A percentile compares a stretch with the other conserved stretches of the same genome.
phyloP scores from a whole-genome alignment of 2,113 vertebrate species.

The Xiphophorus hellerii region DNA sequence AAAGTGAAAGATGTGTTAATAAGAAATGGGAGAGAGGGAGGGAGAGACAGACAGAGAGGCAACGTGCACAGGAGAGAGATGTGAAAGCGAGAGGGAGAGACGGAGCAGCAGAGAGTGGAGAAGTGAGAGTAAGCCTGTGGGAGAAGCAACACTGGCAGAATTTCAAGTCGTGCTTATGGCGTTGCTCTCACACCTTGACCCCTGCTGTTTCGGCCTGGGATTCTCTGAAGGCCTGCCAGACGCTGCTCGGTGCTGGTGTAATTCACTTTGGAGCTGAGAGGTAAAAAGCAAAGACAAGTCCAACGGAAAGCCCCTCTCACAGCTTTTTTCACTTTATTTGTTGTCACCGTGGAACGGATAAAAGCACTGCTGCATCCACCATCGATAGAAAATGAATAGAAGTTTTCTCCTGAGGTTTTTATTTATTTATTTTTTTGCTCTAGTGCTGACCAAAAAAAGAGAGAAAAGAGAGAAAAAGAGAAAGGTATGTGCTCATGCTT shows the following conservation, averaged over 20 bases:
- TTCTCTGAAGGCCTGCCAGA: slow-evolving; percentile 66
- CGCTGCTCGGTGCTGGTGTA: slow-evolving; percentile 48
- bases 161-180: slow-evolving; percentile 57
- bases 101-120: slow-evolving; percentile 21
- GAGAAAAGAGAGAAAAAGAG: slow-evolving; percentile 14
- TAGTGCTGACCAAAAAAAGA: slow-evolving; percentile 31
- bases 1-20: slow-evolving; percentile 51
- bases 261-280: slow-evolving; percentile 56
- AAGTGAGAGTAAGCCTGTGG: slow-evolving; percentile 42
- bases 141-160: slow-evolving; percentile 52
- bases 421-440: slow-evolving; percentile 14
- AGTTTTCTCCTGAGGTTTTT: slow-evolving; percentile 25
- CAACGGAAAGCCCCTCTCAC: slow-evolving; percentile 41
- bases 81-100: slow-evolving; percentile 20
- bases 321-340: slow-evolving; percentile 60
- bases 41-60: slow-evolving; percentile 14
- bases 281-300: slow-evolving; percentile 65
- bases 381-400: slow-evolving; percentile 44
- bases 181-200: slow-evolving; percentile 66
- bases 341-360: slow-evolving; percentile 50
- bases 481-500: slow-evolving; percentile 25
- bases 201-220: slow-evolving; percentile 51
- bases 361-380: slow-evolving; percentile 41
- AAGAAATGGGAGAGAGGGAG: slow-evolving; percentile 45
- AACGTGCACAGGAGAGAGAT: slow-evolving; percentile 35